A percentile compares a stretch with the other conserved stretches of the same genome.
phyloP scores from a whole-genome alignment of 2,797 vertebrate genomes.

The Sebastes taczanowskii region DNA sequence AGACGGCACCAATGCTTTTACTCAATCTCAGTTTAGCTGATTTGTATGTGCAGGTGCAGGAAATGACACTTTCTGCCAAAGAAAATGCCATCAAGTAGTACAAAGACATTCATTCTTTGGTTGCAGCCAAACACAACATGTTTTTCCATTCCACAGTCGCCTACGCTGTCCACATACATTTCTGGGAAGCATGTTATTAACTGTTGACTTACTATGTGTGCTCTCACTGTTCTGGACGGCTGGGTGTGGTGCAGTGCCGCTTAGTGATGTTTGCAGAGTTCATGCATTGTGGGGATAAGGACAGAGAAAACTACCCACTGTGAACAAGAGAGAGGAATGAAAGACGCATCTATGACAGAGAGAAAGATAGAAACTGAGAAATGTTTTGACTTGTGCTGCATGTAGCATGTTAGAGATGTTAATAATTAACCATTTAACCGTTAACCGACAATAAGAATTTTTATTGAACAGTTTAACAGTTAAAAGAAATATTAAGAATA shows the following conservation, averaged over 20 bases:
- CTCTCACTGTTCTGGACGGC: neutral
- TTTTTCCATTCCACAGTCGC: neutral
- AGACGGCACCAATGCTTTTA: neutral
- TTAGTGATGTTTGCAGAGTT: slow-evolving; percentile 24
- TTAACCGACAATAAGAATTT: neutral
- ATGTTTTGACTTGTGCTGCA: neutral
- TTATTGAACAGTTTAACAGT: neutral
- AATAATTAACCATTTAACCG: neutral
- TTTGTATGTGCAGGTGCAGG: neutral
- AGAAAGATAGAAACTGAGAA: neutral
- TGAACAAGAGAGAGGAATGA: neutral
- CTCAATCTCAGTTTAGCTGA: neutral
- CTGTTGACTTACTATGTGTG: slow-evolving; percentile 10
- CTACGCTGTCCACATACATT: neutral
- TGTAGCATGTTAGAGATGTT: neutral
- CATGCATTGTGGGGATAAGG: neutral
- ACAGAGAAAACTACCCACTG: neutral
- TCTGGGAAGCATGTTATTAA: neutral
- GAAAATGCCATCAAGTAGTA: neutral
- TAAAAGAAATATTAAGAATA: neutral
- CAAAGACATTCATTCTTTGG: neutral
- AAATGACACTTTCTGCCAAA: neutral
- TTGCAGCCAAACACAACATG: neutral
- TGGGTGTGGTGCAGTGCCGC: neutral
- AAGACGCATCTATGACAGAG: neutral